Conservation (phyloP, 2,888 invertebrate genomes). For the Sclerodermus sp. region DNA sequence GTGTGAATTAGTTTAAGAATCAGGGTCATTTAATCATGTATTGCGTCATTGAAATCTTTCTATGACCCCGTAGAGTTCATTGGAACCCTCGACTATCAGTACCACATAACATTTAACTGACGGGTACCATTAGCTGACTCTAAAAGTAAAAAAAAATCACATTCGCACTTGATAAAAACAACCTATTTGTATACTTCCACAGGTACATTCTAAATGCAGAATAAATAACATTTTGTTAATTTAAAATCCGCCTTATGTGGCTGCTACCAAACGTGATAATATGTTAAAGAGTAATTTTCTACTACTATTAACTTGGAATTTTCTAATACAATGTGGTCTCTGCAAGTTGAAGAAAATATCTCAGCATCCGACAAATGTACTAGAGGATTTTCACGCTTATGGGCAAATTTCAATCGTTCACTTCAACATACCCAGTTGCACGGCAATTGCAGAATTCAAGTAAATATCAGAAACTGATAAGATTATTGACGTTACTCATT, state of each 20-base stretch:
- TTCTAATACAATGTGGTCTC: conserved; percentile 31
- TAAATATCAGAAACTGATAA: no score
- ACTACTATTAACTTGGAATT: conserved; percentile 35
- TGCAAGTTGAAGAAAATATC: conserved; percentile 44
- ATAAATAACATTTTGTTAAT: no score
- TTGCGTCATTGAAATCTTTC: conserved; percentile 14
- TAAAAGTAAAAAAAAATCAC: no score
- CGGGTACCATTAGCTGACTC: no score
- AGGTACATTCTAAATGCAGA: no score
- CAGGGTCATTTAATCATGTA: conserved; percentile 23
- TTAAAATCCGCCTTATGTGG: conserved; percentile 34
- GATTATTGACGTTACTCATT: no score
- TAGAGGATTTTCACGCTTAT: conserved; percentile 62
- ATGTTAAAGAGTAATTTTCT: conserved; percentile 35
- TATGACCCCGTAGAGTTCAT: no score
- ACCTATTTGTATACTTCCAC: no score
- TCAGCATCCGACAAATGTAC: conserved; percentile 58
- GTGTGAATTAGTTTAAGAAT: conserved; percentile 24
- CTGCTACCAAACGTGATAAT: conserved; percentile 27
- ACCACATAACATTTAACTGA: no score
- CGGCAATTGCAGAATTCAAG: conserved; percentile 58
- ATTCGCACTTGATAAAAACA: no score
- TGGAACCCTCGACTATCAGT: no score
- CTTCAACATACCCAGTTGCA: conserved; percentile 62
- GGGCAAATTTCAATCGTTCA: conserved; percentile 65